Conservation (phyloP, 2,797 vertebrate species). For the Serranus cabrilla region DNA sequence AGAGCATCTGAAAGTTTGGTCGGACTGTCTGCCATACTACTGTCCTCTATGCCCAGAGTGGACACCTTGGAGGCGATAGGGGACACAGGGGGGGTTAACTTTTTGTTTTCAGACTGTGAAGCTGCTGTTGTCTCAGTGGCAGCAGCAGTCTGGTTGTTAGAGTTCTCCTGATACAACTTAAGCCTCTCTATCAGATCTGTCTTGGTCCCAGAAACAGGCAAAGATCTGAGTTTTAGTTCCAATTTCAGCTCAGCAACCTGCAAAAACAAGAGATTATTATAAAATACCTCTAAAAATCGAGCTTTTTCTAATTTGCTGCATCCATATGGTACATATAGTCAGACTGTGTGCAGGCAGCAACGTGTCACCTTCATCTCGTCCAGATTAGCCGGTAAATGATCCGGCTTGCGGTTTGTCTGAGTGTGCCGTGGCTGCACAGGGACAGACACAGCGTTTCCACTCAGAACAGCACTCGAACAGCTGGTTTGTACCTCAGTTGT, state of each 20-base stretch:
- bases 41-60: constrained; percentile 88
- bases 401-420: constrained; percentile 81
- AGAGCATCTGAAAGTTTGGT: constrained; percentile 84
- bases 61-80: constrained; percentile 91
- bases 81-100: constrained; percentile 89
- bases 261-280: constrained; percentile 23
- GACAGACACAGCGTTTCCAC: constrained; percentile 74
- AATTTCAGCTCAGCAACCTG: constrained; percentile 97
- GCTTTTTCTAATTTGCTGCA: not conserved
- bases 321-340: constrained; percentile 3
- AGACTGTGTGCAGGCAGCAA: constrained; percentile 17
- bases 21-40: constrained; percentile 80
- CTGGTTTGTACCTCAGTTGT: constrained; percentile 88
- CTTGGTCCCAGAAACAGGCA: constrained; percentile 97
- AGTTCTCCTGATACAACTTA: constrained; percentile 89
- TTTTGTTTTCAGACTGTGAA: constrained; percentile 76
- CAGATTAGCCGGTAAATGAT: constrained; percentile 90
- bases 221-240: constrained; percentile 93
- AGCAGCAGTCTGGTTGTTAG: constrained; percentile 73
- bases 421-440: constrained; percentile 76
- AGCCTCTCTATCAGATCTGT: constrained; percentile 95
- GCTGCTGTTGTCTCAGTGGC: constrained; percentile 44
- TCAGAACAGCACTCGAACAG: constrained; percentile 80
- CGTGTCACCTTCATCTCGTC: constrained; percentile 96
- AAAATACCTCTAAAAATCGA: not conserved